Percentiles rank a stretch among this genome's conserved stretches.
These are phyloP conservation scores for Eupithecia subfuscata DNA, from an alignment of 2,888 invertebrate species.

Conservation along the genomic window DNA sequence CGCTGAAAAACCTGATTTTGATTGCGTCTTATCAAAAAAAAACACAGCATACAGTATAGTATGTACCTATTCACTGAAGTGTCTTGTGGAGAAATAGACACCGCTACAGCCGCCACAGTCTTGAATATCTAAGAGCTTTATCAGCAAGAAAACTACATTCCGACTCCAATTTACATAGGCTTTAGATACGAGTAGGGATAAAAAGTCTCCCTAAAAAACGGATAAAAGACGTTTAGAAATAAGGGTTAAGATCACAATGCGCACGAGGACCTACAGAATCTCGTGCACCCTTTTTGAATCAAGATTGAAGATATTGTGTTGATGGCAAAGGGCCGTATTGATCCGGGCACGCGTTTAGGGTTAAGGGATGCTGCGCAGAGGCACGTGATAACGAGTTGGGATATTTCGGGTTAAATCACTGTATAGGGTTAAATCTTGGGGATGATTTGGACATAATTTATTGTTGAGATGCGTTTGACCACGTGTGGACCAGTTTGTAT, in stretches of 20 bases:
- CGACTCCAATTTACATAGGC: conserved; percentile 42
- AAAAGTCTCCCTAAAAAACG: conserved; percentile 46
- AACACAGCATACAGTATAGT: background rate
- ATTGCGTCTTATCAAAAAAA: conserved; percentile 29
- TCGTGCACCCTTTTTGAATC: conserved; percentile 77
- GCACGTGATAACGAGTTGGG: conserved; percentile 62
- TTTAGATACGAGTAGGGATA: conserved; percentile 45
- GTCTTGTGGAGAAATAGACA: background rate
- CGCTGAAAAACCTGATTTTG: conserved; percentile 62
- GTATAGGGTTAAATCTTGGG: conserved; percentile 42
- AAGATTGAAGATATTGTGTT: conserved; percentile 67
- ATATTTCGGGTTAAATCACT: conserved; percentile 43
- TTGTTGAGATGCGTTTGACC: conserved; percentile 3
- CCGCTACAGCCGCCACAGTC: background rate
- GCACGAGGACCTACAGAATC: conserved; percentile 77
- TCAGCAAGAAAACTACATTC: conserved; percentile 24
- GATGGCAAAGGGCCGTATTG: conserved; percentile 66
- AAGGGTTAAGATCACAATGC: conserved; percentile 73
- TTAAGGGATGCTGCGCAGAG: conserved; percentile 75
- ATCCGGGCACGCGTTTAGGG: conserved; percentile 79
- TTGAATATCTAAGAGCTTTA: background rate
- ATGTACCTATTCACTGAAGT: background rate
- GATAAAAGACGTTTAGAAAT: conserved; percentile 54
- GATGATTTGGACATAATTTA: conserved; percentile 12
- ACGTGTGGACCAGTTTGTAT: conserved; percentile 10